Evolutionary conservation across 2,888 invertebrate species (phyloP), one percentile per base, ranked within the genome.

Genomic region (Dolomedes plantarius): DNA sequence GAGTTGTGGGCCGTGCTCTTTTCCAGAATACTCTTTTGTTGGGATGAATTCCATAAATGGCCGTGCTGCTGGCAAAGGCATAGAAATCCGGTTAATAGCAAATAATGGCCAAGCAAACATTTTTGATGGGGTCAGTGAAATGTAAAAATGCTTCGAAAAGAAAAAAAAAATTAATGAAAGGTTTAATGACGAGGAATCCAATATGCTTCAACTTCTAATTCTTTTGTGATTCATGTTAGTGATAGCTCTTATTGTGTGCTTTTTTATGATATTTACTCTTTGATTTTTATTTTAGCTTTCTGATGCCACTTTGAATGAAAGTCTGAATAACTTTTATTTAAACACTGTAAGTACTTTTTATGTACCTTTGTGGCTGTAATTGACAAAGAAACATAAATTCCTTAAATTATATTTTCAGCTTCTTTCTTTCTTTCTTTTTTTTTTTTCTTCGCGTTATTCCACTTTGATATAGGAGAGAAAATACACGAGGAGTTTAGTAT

Each of bases 1-100:
- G 36, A 77, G 73, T 72, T 27, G n/a, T n/a, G n/a, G 71, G 7
- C 67, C 67, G 73, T 67, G 31, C 71, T 83, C 41, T 16, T 56
- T 56, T 56, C 32, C 76, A n/a, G 32, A 62, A 77, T 69, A 76
- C 67, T 85, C 83, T 85, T 85, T 85, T 85, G 83, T 85, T 85
- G 56, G 39, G 67, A 36, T 56, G 28, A 72, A 16, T 56, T 72
- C 83, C 65, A 72, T 71, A 77, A 85, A 76, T 68, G 68, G 32
- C 65, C 41, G 36, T n/a, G 27, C 36, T 67, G 36, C 46, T 67
- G 28, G 39, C 68, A 56, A 23, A 16, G n/a, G 77, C 27, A 73
- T 77, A 68, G 77, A 77, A 85, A 77, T 73, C 46, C 50, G 29
- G 77, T 85, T 73, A 85, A 85, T 85, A 85, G 77, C 32, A 56